Percentiles rank a stretch among this genome's conserved stretches.
These are phyloP conservation scores for Girardinus metallicus DNA, from an alignment of 2,797 vertebrate genomes.

Conservation along the genomic window DNA sequence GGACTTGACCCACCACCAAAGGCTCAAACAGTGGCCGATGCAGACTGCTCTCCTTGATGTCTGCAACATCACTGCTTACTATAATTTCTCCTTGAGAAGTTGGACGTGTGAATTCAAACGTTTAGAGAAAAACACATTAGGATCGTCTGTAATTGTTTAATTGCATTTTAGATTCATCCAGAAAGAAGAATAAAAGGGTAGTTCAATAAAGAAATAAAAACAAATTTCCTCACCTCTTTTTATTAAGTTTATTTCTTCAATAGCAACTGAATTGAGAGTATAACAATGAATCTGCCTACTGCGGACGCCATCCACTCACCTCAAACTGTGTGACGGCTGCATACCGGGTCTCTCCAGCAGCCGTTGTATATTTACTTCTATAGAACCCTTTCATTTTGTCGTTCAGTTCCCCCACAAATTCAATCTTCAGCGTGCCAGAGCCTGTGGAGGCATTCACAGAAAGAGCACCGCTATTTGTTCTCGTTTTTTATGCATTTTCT, in stretches of 20 bases:
- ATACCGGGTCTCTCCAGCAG: constrained; percentile 89
- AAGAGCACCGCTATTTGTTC: constrained; percentile 23
- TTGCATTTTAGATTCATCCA: too few species aligned
- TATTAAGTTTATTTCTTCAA: background rate
- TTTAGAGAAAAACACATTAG: too few species aligned
- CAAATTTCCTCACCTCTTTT: background rate
- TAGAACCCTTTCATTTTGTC: constrained; percentile 99
- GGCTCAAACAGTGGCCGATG: too few species aligned
- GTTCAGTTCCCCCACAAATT: constrained; percentile 97
- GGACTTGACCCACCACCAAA: too few species aligned
- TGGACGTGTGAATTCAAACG: too few species aligned
- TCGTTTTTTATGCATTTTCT: too few species aligned
- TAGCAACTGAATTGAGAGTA: background rate
- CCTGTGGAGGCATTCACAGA: constrained; percentile 76
- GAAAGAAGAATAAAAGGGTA: too few species aligned
- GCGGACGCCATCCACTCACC: constrained; percentile 75
- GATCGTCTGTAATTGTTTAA: too few species aligned
- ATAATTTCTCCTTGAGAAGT: too few species aligned
- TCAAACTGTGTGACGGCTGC: constrained; percentile 99
- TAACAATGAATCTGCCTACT: background rate
- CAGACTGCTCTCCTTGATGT: too few species aligned
- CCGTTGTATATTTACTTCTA: constrained; percentile 92
- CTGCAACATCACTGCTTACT: too few species aligned
- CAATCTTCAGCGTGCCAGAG: constrained; percentile 92
- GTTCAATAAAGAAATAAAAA: background rate